These are phyloP conservation scores for Punctoribates punctum DNA, from an alignment of 2,888 invertebrate species.

Conservation along the genomic window DNA sequence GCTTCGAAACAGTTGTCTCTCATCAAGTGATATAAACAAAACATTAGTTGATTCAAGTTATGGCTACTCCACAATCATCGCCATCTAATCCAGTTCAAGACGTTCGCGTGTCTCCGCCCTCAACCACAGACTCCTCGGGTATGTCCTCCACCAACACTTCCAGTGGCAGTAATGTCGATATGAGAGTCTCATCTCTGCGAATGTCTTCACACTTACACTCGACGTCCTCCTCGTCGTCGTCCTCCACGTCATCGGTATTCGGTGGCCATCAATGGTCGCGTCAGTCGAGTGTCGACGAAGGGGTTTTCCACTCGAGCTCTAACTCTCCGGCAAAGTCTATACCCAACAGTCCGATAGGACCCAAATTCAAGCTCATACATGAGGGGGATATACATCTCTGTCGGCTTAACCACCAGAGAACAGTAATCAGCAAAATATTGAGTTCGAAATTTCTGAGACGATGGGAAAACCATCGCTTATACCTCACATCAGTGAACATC, in stretches of 20 bases:
- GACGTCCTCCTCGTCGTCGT: neutral
- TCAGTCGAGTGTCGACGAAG: constrained; percentile 38
- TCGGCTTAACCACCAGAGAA: constrained; percentile 70
- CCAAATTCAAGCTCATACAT: constrained; percentile 63
- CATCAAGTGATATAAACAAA: constrained; percentile 1
- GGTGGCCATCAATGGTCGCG: constrained; percentile 17
- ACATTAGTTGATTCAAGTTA: neutral
- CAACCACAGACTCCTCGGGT: constrained; percentile 20
- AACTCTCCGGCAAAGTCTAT: constrained; percentile 43
- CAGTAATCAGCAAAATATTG: constrained; percentile 72
- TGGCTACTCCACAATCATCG: constrained; percentile 2
- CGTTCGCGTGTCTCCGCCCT: neutral
- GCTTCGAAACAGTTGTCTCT: neutral
- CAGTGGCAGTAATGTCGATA: neutral
- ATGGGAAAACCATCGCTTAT: constrained; percentile 72
- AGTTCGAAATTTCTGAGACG: constrained; percentile 70
- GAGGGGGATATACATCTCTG: constrained; percentile 72
- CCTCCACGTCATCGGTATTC: constrained; percentile 13
- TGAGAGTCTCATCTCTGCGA: neutral
- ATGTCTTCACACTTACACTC: constrained; percentile 8
- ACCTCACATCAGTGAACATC: constrained; percentile 65
- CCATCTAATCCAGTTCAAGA: neutral
- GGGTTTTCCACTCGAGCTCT: constrained; percentile 39
- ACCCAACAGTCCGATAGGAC: constrained; percentile 49
- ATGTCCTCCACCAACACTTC: neutral